phyloP scores from a whole-genome alignment of 1,140 invertebrate genomes.

The Calephelis virginiensis region DNA sequence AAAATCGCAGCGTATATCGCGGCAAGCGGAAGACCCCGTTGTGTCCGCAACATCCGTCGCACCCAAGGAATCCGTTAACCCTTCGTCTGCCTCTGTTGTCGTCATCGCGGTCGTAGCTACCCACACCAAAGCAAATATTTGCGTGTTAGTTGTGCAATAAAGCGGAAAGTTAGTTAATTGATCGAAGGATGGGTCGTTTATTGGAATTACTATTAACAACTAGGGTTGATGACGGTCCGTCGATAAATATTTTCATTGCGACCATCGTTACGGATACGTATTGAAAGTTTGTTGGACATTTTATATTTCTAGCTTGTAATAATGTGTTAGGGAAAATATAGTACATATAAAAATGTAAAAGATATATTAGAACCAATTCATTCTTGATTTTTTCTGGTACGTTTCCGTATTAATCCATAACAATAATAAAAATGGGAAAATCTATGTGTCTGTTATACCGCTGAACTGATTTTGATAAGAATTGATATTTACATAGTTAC shows the following conservation, averaged over 20 bases:
- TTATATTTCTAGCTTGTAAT: no score
- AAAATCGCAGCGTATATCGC: conserved; percentile 90
- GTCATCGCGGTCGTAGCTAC: conserved; percentile 71
- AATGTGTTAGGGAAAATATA: no score
- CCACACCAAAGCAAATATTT: conserved; percentile 68
- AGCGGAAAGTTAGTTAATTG: conserved; percentile 75
- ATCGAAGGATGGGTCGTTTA: conserved; percentile 59
- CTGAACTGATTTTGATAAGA: no score
- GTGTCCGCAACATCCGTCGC: conserved; percentile 58
- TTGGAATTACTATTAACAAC: conserved; percentile 68
- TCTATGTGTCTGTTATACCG: no score
- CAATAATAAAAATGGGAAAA: no score
- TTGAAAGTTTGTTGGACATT: conserved; percentile 7
- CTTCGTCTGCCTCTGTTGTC: conserved; percentile 61
- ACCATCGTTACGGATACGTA: conserved; percentile 13
- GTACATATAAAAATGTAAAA: no score
- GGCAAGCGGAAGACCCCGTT: conserved; percentile 83
- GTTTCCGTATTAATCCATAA: no score
- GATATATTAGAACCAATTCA: no score
- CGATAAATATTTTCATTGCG: conserved; percentile 55
- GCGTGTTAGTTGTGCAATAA: conserved; percentile 71
- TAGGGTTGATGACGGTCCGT: conserved; percentile 52
- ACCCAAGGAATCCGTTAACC: conserved; percentile 56
- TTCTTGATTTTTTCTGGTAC: no score
- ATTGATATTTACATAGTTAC: no score